Percentiles rank a stretch among this genome's conserved stretches.
Evolutionary conservation across 2,888 invertebrate species (phyloP).

Genomic region (Dione juno): DNA sequence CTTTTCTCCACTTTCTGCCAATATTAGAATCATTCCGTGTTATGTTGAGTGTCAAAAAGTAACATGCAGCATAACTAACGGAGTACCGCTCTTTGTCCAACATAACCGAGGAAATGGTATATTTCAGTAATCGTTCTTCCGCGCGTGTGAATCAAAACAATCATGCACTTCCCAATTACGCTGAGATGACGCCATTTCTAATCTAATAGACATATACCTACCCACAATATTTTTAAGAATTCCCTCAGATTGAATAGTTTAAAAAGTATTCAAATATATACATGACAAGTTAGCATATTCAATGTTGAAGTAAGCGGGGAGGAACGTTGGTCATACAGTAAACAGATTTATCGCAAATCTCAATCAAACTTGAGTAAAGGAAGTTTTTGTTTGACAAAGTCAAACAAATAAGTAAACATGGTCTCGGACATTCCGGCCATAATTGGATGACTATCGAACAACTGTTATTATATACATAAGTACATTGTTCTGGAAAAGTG

Average conservation of each 20-base stretch:
- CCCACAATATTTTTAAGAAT: not conserved
- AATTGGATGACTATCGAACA: slow-evolving; percentile 36
- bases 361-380: not conserved
- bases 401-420: slow-evolving; percentile 30
- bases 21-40: not conserved
- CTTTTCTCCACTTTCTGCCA: not conserved
- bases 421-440: slow-evolving; percentile 32
- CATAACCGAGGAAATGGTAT: not conserved
- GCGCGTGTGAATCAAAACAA: not conserved
- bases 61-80: no score
- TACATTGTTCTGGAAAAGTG: slow-evolving; percentile 24
- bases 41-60: no score
- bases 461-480: slow-evolving; percentile 34
- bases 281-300: not conserved
- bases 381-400: slow-evolving; percentile 19
- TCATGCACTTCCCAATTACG: not conserved
- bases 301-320: not conserved
- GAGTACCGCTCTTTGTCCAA: not conserved
- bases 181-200: not conserved
- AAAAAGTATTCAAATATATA: not conserved
- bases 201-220: not conserved
- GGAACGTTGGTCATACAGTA: not conserved
- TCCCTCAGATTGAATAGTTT: not conserved
- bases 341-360: not conserved
- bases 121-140: not conserved